Conservation (phyloP, 2,797 vertebrate genomes). For the Myotis findleyi region DNA sequence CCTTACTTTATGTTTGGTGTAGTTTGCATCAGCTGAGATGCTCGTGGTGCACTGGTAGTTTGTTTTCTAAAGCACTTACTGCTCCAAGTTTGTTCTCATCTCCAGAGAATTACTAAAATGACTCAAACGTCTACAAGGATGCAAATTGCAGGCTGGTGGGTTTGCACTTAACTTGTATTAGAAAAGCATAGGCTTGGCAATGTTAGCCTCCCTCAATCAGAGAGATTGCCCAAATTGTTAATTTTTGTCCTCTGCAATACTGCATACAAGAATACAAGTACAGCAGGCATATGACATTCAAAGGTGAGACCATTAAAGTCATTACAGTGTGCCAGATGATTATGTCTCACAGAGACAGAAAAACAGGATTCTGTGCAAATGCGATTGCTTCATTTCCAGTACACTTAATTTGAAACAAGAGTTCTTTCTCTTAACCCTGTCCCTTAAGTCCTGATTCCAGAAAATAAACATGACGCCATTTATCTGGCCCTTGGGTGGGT, state of each 20-base stretch:
- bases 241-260: slow-evolving; percentile 12
- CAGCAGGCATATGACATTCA: slow-evolving; percentile 25
- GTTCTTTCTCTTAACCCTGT: slow-evolving; percentile 35
- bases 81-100: slow-evolving; percentile 57
- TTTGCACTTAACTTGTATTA: slow-evolving; percentile 12
- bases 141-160: not conserved
- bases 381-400: slow-evolving; percentile 70
- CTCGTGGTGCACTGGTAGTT: not conserved
- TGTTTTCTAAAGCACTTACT: slow-evolving; percentile 41
- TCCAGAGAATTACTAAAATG: slow-evolving; percentile 63
- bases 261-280: slow-evolving; percentile 34
- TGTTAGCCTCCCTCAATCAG: slow-evolving; percentile 7
- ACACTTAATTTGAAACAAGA: slow-evolving; percentile 62
- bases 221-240: slow-evolving; percentile 15
- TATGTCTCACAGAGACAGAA: slow-evolving; percentile 15
- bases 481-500: slow-evolving; percentile 31
- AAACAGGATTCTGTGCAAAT: slow-evolving; percentile 42
- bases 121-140: slow-evolving; percentile 63
- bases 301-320: slow-evolving; percentile 54
- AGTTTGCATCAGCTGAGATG: not conserved
- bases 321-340: slow-evolving; percentile 7
- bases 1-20: not conserved
- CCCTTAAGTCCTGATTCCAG: slow-evolving; percentile 65
- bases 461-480: slow-evolving; percentile 69
- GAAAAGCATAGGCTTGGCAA: slow-evolving; percentile 19